Evolutionary conservation across 2,797 vertebrate genomes (phyloP), one percentile per base, ranked within the genome.

Genomic region (Halcyon badia): DNA sequence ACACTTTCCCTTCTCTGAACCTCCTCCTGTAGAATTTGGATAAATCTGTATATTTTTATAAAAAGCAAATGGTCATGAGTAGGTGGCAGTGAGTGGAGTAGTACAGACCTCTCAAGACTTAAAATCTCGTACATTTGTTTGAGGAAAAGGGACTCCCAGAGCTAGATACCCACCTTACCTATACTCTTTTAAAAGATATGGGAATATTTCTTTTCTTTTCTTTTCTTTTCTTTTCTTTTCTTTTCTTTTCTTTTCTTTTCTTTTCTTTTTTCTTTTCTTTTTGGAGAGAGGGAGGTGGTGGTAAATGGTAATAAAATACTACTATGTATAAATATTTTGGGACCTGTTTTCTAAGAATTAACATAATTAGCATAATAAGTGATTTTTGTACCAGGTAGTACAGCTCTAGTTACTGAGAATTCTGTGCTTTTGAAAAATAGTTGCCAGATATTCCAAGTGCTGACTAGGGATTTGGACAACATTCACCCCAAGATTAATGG

Each of bases 401-500:
- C 57, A 66, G 71, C 28, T 90, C 37, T 9, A 56, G 64, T 69
- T 83, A 58, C 39, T 57, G 68, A 83, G 75, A 92, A 72, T 37
- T 69, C 51, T 76, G 25, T 48, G 48, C 41, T 87, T 90, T 79
- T 17, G 54, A 85, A 90, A 87, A 83, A 80, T 41, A 84, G 76
- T 70, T 35, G 35, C 22, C 60, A 83, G 69, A 33, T 95, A 85
- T 83, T 83, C 42, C 33, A 71, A 95, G 52, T 30, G 39, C 89
- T 93, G 70, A 39, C 46, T 71, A 78, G 89, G 56, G 65, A 89
- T 92, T 95, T 96, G 62, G 39, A 89, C 37, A 56, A 19, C 15
- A 26, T 56, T 92, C 49, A 86, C 61, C 70, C 56, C 60, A 42
- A 83, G 39, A 95, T 82, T 91, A 93, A 93, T 88, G 73, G 62